These are phyloP conservation scores for Ceyx erithaca DNA, from an alignment of 2,797 vertebrate genomes.

Conservation along the genomic window DNA sequence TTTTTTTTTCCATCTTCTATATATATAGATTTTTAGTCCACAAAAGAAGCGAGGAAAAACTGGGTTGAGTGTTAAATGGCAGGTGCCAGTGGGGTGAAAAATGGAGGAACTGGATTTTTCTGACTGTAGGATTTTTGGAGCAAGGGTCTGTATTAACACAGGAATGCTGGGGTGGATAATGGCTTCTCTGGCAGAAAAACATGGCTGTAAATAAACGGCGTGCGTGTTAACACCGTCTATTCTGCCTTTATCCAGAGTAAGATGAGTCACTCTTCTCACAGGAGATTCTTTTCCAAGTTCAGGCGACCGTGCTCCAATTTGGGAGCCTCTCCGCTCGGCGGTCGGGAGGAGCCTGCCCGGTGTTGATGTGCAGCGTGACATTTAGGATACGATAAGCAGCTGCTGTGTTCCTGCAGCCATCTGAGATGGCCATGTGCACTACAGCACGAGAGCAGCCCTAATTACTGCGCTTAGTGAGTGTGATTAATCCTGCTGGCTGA, in stretches of 20 bases:
- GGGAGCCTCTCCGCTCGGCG: rapidly evolving
- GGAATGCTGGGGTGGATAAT: neutral
- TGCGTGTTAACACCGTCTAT: neutral
- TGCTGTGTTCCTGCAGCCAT: constrained; percentile 10
- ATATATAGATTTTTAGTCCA: neutral
- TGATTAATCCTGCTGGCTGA: constrained; percentile 45
- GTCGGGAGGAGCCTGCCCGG: neutral
- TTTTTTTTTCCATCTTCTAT: neutral
- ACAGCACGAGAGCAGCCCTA: neutral
- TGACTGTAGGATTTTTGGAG: neutral
- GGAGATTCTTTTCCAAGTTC: neutral
- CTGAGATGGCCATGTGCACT: neutral
- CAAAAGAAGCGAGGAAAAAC: constrained; percentile 28
- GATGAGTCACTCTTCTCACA: constrained; percentile 31
- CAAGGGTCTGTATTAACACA: neutral
- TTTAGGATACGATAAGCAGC: neutral
- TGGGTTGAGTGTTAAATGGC: constrained; percentile 5
- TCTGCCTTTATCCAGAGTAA: neutral
- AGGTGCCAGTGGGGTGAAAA: neutral
- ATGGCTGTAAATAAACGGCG: neutral
- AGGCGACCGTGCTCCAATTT: neutral
- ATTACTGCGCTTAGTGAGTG: neutral
- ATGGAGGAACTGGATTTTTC: neutral
- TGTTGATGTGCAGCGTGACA: neutral
- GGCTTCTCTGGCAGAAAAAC: neutral